phyloP scores from a whole-genome alignment of 37 sponge, comb jelly and placozoan species.

The Spongia lamella region DNA sequence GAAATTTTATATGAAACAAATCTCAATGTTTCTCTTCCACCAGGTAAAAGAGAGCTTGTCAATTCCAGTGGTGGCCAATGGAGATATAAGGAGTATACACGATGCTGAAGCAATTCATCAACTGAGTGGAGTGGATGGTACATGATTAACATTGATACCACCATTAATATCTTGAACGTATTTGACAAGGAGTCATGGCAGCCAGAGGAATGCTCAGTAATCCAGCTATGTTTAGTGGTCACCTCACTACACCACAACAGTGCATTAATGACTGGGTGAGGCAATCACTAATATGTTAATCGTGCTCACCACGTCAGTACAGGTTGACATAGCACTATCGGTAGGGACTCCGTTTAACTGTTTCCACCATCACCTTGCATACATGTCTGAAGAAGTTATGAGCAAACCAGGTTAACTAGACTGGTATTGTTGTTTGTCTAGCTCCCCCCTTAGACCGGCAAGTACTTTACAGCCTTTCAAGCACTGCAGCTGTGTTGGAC shows the following conservation, averaged over 20 bases:
- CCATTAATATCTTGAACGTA: no score
- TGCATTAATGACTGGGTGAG: constrained; percentile 84
- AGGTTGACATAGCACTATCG: constrained; percentile 59
- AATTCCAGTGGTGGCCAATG: constrained; percentile 93
- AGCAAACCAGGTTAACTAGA: constrained; percentile 47
- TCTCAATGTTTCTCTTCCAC: background rate
- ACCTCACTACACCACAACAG: constrained; percentile 58
- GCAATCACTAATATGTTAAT: background rate
- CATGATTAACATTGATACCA: background rate
- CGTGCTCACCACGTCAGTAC: background rate
- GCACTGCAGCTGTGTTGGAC: constrained; percentile 81
- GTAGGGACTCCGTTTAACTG: constrained; percentile 66
- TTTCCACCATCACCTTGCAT: constrained; percentile 89
- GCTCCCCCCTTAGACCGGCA: constrained; percentile 58
- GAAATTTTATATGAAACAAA: background rate
- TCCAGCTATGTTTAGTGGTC: constrained; percentile 87
- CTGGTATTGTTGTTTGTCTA: background rate
- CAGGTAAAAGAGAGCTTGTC: constrained; percentile 75
- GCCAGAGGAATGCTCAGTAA: constrained; percentile 89
- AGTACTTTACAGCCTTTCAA: constrained; percentile 77
- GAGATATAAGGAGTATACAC: constrained; percentile 58
- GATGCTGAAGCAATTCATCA: constrained; percentile 44
- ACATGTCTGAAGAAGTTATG: constrained; percentile 80
- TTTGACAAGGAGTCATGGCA: constrained; percentile 75
- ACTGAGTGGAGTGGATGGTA: constrained; percentile 73